Evolutionary conservation across 2,888 invertebrate species (phyloP).

Genomic region (Tetropium fuscum): DNA sequence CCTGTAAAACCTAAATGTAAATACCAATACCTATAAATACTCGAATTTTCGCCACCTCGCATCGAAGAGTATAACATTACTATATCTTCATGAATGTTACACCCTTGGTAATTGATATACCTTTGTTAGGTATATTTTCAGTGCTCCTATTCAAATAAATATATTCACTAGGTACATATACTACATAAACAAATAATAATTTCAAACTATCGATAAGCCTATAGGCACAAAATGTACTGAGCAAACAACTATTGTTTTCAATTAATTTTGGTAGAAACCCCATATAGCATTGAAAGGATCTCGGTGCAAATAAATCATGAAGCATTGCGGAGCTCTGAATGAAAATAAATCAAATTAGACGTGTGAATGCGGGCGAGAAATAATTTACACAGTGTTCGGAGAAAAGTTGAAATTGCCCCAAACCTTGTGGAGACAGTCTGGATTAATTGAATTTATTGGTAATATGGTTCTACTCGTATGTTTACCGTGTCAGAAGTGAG

Average conservation of each 20-base stretch:
- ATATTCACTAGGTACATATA: too few species aligned
- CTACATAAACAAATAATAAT: too few species aligned
- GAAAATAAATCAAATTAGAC: constrained; percentile 23
- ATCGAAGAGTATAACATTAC: too few species aligned
- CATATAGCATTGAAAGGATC: constrained; percentile 17
- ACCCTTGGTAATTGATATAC: too few species aligned
- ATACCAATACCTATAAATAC: too few species aligned
- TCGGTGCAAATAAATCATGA: constrained; percentile 19
- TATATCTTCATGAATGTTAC: too few species aligned
- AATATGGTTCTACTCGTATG: constrained; percentile 24
- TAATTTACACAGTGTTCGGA: constrained; percentile 34
- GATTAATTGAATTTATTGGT: constrained; percentile 34
- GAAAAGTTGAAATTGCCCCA: constrained; percentile 40
- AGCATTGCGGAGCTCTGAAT: constrained; percentile 7
- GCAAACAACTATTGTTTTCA: constrained; percentile 24
- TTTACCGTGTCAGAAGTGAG: too few species aligned
- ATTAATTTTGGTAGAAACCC: constrained; percentile 26
- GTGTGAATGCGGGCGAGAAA: constrained; percentile 27
- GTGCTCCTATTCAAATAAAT: too few species aligned
- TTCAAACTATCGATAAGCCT: too few species aligned
- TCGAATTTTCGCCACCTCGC: too few species aligned
- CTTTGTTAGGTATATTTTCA: too few species aligned
- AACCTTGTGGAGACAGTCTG: constrained; percentile 32
- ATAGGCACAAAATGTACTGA: neutral
- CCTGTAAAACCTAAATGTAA: too few species aligned